Percentiles rank a stretch among this genome's conserved stretches.
Conservation (phyloP, 2,113 vertebrate species). For the Gobius niger region DNA sequence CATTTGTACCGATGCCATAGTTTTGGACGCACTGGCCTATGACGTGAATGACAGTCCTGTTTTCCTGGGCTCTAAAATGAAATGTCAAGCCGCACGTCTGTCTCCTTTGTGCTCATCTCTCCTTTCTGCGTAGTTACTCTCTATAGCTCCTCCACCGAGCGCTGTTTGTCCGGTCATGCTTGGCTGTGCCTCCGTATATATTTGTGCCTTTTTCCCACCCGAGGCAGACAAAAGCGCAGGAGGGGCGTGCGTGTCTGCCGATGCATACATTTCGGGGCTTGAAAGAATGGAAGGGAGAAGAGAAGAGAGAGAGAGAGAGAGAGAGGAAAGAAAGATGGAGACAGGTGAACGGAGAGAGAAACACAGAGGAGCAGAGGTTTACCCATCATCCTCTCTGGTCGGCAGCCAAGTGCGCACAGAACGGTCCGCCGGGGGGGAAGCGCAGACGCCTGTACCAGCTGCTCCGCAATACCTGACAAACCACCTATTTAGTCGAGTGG, state of each 20-base stretch:
- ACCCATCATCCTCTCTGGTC: constrained; percentile 76
- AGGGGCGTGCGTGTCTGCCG: constrained; percentile 15
- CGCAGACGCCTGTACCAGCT: constrained; percentile 89
- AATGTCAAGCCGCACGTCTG: constrained; percentile 19
- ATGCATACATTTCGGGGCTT: constrained; percentile 6
- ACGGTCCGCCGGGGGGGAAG: constrained; percentile 87
- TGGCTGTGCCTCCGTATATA: constrained; percentile 30
- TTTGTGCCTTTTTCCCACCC: constrained; percentile 24
- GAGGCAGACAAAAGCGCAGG: constrained; percentile 44
- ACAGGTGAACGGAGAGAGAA: constrained; percentile 5
- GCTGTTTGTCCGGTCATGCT: constrained; percentile 59
- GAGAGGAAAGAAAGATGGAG: constrained; percentile 3
- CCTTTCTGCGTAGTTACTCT: constrained; percentile 59
- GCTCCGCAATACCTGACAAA: constrained; percentile 80
- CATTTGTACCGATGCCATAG: background rate
- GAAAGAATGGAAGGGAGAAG: background rate
- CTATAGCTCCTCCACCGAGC: constrained; percentile 41
- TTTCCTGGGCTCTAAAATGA: background rate
- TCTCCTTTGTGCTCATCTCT: constrained; percentile 22
- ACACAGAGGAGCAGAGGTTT: constrained; percentile 15
- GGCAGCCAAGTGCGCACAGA: constrained; percentile 86
- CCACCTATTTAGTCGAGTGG: constrained; percentile 21
- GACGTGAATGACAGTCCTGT: background rate
- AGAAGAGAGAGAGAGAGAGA: background rate
- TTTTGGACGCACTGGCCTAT: background rate